Evolutionary conservation across 1,140 invertebrate genomes (phyloP).

Genomic region (Drosophila orosa): DNA sequence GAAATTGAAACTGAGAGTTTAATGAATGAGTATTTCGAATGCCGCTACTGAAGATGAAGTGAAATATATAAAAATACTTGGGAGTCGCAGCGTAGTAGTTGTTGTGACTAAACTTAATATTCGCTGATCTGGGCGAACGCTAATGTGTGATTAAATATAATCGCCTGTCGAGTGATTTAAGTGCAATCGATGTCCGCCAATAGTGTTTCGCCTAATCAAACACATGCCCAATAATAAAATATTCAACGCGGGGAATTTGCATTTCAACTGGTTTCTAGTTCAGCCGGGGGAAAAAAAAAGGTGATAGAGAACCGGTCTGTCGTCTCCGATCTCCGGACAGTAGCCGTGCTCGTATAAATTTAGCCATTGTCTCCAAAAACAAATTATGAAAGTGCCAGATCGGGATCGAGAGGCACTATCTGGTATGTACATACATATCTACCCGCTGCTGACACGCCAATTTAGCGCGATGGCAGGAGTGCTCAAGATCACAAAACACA

Average conservation of each 20-base stretch:
- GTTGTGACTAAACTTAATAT: slow-evolving; percentile 13
- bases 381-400: slow-evolving; percentile 57
- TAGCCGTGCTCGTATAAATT: slow-evolving; percentile 72
- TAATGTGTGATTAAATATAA: slow-evolving; percentile 35
- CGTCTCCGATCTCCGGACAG: slow-evolving; percentile 28
- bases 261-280: slow-evolving; percentile 42
- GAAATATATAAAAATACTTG: slow-evolving; percentile 5
- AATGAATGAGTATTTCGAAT: slow-evolving; percentile 52
- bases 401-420: slow-evolving; percentile 33
- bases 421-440: slow-evolving; percentile 39
- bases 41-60: slow-evolving; percentile 29
- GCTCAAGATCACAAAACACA: slow-evolving; percentile 27
- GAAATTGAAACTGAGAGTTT: slow-evolving; percentile 54
- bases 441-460: slow-evolving; percentile 36
- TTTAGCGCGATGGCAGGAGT: slow-evolving; percentile 26
- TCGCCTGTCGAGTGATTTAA: slow-evolving; percentile 33
- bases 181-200: slow-evolving; percentile 43
- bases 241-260: slow-evolving; percentile 19
- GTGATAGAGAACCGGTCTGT: slow-evolving; percentile 41
- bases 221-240: slow-evolving; percentile 31
- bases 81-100: neutral
- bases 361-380: slow-evolving; percentile 39
- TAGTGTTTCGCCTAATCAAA: slow-evolving; percentile 42
- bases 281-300: slow-evolving; percentile 1
- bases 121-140: slow-evolving; percentile 19